phyloP scores from a whole-genome alignment of 2,888 invertebrate species.

The Noctuana brunneofusca region DNA sequence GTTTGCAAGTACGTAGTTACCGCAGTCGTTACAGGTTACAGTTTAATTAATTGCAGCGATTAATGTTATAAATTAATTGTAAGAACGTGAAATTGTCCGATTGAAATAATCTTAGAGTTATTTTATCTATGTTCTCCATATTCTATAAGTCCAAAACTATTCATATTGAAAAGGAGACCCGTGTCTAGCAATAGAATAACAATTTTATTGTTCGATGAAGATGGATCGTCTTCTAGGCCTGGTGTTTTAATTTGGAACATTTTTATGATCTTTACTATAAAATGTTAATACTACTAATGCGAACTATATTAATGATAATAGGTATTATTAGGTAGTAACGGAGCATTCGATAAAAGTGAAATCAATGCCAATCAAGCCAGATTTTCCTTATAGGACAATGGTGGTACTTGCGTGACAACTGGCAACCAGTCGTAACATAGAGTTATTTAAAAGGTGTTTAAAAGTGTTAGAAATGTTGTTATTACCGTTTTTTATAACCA shows the following conservation, averaged over 20 bases:
- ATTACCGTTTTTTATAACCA: too few species aligned
- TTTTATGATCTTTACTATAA: neutral
- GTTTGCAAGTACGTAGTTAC: conserved; percentile 15
- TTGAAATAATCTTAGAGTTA: neutral
- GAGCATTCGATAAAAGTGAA: conserved; percentile 2
- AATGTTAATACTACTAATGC: neutral
- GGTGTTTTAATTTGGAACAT: too few species aligned
- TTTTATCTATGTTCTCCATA: neutral
- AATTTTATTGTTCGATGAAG: too few species aligned
- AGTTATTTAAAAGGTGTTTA: neutral
- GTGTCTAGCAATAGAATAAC: too few species aligned
- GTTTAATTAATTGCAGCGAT: conserved; percentile 27
- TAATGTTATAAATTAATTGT: neutral
- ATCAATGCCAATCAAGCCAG: conserved; percentile 1
- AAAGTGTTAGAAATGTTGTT: neutral
- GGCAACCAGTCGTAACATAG: neutral
- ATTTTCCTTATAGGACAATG: neutral
- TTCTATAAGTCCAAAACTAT: neutral
- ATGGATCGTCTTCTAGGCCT: too few species aligned
- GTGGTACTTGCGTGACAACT: neutral
- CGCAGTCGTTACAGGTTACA: conserved; percentile 19
- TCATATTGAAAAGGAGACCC: too few species aligned
- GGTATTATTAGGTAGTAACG: neutral
- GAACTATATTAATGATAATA: neutral
- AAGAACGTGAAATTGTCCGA: neutral